Conservation (phyloP, 2,113 vertebrate genomes). For the Prinia subflava region DNA sequence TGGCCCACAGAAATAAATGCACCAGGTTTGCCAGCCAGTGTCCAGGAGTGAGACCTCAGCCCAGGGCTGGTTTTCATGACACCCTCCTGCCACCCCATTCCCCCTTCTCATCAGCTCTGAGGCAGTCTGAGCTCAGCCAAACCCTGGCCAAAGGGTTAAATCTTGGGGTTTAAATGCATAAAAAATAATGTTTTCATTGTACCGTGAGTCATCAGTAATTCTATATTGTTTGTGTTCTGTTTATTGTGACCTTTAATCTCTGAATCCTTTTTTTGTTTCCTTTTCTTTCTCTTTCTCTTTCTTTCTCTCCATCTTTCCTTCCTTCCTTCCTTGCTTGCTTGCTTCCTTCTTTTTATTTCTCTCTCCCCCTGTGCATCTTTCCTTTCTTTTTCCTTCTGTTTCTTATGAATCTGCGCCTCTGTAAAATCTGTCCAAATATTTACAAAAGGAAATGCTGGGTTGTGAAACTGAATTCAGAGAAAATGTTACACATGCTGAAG, state of each 20-base stretch:
- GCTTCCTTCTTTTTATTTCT: background rate
- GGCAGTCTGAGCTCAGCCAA: background rate
- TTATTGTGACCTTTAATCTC: background rate
- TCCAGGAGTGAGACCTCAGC: background rate
- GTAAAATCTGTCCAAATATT: constrained; percentile 47
- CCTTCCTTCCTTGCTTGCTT: fast-evolving
- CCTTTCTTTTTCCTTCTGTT: background rate
- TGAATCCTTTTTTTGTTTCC: background rate
- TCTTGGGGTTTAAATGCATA: background rate
- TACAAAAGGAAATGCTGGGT: constrained; percentile 57
- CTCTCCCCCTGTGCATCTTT: background rate
- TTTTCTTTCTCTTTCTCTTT: background rate
- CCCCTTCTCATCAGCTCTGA: background rate
- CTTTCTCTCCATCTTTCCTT: background rate
- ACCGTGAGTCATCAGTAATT: constrained; percentile 7
- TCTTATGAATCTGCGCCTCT: background rate
- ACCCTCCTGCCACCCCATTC: background rate
- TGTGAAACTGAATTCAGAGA: constrained; percentile 62
- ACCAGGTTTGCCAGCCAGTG: background rate
- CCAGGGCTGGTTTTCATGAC: background rate
- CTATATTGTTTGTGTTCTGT: background rate
- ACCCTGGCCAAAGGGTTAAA: background rate
- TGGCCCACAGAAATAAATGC: background rate
- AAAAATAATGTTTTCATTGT: background rate
- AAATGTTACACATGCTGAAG: constrained; percentile 58